These are phyloP conservation scores for Pangasius larnaudii DNA, from an alignment of 2,797 vertebrate genomes.

Conservation along the genomic window DNA sequence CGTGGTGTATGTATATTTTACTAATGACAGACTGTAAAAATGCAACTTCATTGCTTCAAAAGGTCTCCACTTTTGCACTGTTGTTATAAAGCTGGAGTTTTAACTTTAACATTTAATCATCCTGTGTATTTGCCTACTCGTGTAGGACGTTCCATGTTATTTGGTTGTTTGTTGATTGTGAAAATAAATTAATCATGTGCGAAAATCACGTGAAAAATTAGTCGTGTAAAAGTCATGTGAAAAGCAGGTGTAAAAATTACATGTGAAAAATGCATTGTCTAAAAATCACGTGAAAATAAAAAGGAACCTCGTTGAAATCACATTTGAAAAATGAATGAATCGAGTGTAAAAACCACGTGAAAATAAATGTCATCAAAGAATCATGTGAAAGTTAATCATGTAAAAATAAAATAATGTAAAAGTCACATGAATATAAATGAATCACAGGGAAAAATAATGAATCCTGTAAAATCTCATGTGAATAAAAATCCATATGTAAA, in stretches of 20 bases:
- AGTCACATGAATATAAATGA: not conserved
- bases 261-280: not conserved
- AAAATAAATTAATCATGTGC: not conserved
- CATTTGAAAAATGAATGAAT: not conserved
- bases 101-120: not conserved
- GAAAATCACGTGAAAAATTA: not conserved
- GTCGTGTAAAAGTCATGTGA: not conserved
- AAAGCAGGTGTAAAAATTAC: not conserved
- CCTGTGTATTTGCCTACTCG: not conserved
- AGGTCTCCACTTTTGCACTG: not conserved
- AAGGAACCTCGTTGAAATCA: not conserved
- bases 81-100: not conserved
- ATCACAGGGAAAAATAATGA: not conserved
- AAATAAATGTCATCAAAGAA: not conserved
- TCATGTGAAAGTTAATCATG: not conserved
- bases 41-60: not conserved
- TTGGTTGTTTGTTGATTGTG: not conserved
- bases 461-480: not conserved
- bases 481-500: not conserved
- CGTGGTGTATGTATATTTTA: too few species aligned
- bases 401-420: not conserved
- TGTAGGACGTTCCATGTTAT: not conserved
- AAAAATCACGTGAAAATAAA: not conserved
- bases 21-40: too few species aligned
- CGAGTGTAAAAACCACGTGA: not conserved